Evolutionary conservation across 2,797 vertebrate genomes (phyloP).

Genomic region (Tachyglossus aculeatus): DNA sequence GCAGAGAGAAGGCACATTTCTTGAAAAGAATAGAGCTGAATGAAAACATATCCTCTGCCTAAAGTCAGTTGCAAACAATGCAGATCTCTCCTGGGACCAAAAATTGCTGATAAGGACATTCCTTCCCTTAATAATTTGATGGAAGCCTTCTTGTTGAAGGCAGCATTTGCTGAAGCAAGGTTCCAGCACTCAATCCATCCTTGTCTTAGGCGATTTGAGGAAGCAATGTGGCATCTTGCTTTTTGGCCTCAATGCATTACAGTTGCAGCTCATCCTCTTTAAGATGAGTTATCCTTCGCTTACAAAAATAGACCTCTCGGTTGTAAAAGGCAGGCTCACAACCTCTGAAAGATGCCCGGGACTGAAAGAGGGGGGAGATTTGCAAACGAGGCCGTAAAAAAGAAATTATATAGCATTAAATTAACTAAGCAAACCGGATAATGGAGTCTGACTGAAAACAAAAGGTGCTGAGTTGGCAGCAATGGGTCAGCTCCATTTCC

Average conservation of each 20-base stretch:
- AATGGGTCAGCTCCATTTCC: constrained; percentile 33
- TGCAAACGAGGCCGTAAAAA: constrained; percentile 69
- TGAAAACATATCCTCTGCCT: not conserved
- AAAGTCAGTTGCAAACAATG: constrained; percentile 6
- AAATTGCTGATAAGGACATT: not conserved
- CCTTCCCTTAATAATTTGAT: constrained; percentile 38
- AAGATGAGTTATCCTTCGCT: constrained; percentile 40
- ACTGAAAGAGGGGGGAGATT: constrained; percentile 33
- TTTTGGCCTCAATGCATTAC: constrained; percentile 33
- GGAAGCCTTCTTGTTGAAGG: constrained; percentile 5
- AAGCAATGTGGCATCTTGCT: constrained; percentile 4
- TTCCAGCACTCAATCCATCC: constrained; percentile 13
- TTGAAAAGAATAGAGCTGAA: not conserved
- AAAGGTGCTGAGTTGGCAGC: constrained; percentile 66
- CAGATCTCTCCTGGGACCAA: not conserved
- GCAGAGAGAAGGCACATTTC: not conserved
- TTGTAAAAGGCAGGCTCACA: constrained; percentile 32
- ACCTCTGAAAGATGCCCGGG: constrained; percentile 36
- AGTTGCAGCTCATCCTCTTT: constrained; percentile 35
- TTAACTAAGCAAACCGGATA: constrained; percentile 66
- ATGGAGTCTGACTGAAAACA: constrained; percentile 42
- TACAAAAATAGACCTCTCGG: constrained; percentile 48
- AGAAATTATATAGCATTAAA: constrained; percentile 63
- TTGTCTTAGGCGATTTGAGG: constrained; percentile 37
- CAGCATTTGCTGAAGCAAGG: constrained; percentile 7